A percentile compares a stretch with the other conserved stretches of the same genome.
phyloP scores from a whole-genome alignment of 2,797 vertebrate genomes.

The Chrysocyon brachyurus region DNA sequence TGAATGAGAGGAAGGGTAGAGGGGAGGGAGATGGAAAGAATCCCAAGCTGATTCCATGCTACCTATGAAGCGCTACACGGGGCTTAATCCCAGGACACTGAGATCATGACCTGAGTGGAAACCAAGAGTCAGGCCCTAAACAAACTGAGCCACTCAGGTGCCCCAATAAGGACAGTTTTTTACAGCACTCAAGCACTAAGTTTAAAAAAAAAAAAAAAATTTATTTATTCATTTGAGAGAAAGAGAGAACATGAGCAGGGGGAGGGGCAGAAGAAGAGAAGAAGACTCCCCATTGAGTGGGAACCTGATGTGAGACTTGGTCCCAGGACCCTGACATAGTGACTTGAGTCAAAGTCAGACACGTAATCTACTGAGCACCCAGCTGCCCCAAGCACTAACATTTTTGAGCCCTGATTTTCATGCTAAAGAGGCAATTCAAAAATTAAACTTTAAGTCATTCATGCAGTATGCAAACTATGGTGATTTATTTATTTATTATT shows the following conservation, averaged over 20 bases:
- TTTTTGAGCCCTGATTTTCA: neutral
- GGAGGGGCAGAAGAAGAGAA: neutral
- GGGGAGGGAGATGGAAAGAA: neutral
- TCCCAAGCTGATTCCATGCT: neutral
- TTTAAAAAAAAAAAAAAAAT: no score
- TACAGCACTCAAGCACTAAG: neutral
- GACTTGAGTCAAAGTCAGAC: neutral
- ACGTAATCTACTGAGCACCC: neutral
- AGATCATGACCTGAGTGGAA: neutral
- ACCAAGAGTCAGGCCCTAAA: neutral
- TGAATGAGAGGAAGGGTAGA: neutral
- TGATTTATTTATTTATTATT: neutral
- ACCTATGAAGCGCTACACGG: neutral
- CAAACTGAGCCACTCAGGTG: neutral
- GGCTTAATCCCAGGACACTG: neutral
- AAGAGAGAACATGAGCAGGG: neutral
- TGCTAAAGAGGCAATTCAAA: neutral
- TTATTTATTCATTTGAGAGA: neutral
- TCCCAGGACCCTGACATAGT: neutral
- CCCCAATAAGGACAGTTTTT: neutral
- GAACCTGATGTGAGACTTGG: neutral
- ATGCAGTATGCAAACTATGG: neutral
- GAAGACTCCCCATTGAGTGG: neutral
- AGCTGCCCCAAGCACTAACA: neutral
- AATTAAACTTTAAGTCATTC: conserved; percentile 1